Base-by-base conservation (phyloP, 2,113 vertebrate genomes). In the Pithys albifrons region DNA sequence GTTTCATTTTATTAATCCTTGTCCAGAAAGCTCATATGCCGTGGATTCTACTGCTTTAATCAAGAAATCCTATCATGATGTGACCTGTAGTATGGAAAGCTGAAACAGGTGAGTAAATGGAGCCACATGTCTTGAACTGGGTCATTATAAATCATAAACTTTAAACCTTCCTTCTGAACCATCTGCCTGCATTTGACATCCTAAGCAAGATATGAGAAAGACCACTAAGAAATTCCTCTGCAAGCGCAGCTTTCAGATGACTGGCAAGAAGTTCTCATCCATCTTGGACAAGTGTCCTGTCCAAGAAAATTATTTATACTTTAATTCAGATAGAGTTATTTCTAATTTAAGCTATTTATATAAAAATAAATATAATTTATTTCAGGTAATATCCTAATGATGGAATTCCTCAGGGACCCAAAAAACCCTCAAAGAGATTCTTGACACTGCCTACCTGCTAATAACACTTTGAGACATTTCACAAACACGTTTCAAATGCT, bases 101-200 rank as follows among this genome's bases (percentile, higher is more conserved):
- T 70, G 3, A 49, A 92, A 62, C 9, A 67, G 7, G 6, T 75
- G 43, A 45, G 12, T 71, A 23, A 49, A 39, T 91, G 27, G 48
- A 65, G 20, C 18, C 1, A 1, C 22, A 41, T 33, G 7, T 81
- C 58, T 39, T 79, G 19, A 82, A 39, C 12, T 28, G 24, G 37
- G 24, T 7, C 1, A 9, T 4, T 45, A 12, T 27, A 52, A 76
- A 72, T 27, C 14, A 74, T 0, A 2, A 74, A 27, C 7, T 75
- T 66, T 54, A 85, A 75, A 39, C 2, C 17, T 64, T 10, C 22
- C 39, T 65, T 65, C 70, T 80, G 28, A 72, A 61, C 6, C 37
- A 22, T 1, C 0, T 4, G 28, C 35, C 12, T 45, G 9, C 10
- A 15, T 69, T 37, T 78, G 43, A 24, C 28, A 65, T 37, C 39